Conservation (phyloP, 2,888 invertebrate genomes). For the Dryocosmus kuriphilus region DNA sequence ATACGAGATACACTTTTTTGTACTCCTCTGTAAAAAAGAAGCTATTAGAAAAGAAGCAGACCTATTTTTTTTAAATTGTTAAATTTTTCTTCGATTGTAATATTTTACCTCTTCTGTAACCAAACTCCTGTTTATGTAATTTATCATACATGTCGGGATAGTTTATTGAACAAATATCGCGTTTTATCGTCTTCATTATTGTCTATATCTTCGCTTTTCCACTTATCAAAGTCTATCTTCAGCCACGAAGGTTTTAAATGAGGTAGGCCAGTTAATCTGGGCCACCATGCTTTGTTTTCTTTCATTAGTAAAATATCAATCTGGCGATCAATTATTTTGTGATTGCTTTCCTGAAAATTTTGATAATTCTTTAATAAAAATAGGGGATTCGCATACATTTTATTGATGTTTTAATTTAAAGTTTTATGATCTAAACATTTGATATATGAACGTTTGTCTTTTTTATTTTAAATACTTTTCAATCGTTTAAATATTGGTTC, state of each 20-base stretch:
- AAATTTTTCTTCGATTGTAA: conserved; percentile 1
- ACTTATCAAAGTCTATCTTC: conserved; percentile 95
- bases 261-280: conserved; percentile 87
- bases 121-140: conserved; percentile 87
- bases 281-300: conserved; percentile 87
- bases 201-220: conserved; percentile 88
- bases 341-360: conserved; percentile 78
- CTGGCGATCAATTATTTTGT: conserved; percentile 85
- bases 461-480: no score
- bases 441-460: no score
- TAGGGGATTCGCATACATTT: no score
- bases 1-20: conserved; percentile 89
- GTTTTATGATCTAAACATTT: no score
- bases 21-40: conserved; percentile 83
- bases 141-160: conserved; percentile 88
- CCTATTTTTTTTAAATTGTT: conserved; percentile 7
- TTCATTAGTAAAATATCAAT: conserved; percentile 89
- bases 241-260: conserved; percentile 95
- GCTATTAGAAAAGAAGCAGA: background rate
- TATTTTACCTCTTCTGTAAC: conserved; percentile 85
- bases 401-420: no score
- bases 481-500: no score
- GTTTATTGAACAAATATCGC: conserved; percentile 87
- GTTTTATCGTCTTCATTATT: conserved; percentile 81
- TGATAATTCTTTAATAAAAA: background rate